Base-by-base conservation (phyloP, 2,113 vertebrate genomes). In the Takifugu bimaculatus region DNA sequence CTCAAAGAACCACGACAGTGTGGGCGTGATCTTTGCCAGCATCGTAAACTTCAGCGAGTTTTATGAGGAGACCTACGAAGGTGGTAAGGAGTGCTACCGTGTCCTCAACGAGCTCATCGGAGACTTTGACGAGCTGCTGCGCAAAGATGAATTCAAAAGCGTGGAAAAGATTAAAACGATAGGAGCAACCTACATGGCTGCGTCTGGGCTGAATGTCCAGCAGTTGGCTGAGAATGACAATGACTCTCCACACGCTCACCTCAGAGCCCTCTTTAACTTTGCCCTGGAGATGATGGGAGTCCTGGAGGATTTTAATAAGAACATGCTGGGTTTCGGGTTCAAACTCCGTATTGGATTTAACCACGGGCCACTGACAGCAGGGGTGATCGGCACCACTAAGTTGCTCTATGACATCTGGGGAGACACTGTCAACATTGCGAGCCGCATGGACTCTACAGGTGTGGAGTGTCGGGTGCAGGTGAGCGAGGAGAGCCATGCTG, bases 111-210 rank as follows among this genome's bases (percentile, higher is more conserved):
- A 99, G 77, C 80, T 99, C 4, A 99, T 99, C 0, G 96, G 96
- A 26, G 97, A 99, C 85, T 98, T 99, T 0, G 97, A 99, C 0
- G 96, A 99, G 80, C 93, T 99, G 52, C 90, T 99, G 26, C 93
- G 92, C 81, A 90, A 93, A 78, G 68, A 90, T 0, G 93, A 93
- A 12, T 99, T 96, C 82, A 88, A 88, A 80, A 95, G 90, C 45
- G 94, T 99, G 0, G 97, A 99, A 89, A 99, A 99, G 75, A 99
- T 99, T 84, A 99, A 99, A 86, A 99, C 97, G n/a, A 99, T 99
- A 0, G 97, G 97, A 2, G 95, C 97, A 50, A 99, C 97, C 0
- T 99, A 99, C 89, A 99, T 99, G 97, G 97, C 97, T 0, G 97
- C 97, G 0, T 95, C 96, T 0, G 96, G 97, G 3, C 92, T 99